Conservation (phyloP, 2,113 vertebrate species). For the Arothron firmamentum region DNA sequence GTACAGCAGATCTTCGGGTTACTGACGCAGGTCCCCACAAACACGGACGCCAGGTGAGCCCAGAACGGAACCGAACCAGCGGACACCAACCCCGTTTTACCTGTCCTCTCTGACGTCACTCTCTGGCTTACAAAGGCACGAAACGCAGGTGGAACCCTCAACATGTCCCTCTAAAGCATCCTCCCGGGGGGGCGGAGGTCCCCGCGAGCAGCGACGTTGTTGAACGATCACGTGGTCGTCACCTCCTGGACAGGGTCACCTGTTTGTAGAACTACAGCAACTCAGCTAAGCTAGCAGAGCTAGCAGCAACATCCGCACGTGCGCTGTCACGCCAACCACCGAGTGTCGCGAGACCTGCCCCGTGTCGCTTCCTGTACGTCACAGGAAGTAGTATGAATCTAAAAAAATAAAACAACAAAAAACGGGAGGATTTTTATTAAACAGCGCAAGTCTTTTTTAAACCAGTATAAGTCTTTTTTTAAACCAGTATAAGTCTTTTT, state of each 20-base stretch:
- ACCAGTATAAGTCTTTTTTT: too few species aligned
- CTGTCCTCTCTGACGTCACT: slow-evolving; percentile 5
- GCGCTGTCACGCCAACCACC: neutral
- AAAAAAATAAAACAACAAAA: too few species aligned
- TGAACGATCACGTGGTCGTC: too few species aligned
- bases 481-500: too few species aligned
- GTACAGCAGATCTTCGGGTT: neutral
- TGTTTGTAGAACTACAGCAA: neutral
- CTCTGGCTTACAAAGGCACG: slow-evolving; percentile 39
- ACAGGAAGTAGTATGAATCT: too few species aligned
- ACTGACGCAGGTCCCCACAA: neutral
- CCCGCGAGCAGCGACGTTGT: neutral
- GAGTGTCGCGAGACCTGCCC: neutral
- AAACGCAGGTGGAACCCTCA: slow-evolving; percentile 33
- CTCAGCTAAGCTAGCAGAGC: neutral
- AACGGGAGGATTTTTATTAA: too few species aligned
- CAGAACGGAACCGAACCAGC: too few species aligned
- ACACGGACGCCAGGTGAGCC: neutral
- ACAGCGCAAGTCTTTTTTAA: too few species aligned
- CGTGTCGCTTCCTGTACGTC: neutral
- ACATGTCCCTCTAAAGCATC: slow-evolving; percentile 54
- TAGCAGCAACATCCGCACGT: neutral
- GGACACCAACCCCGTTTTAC: neutral
- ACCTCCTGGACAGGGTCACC: too few species aligned
- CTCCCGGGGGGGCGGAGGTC: too few species aligned